These are phyloP conservation scores for Zalophus californianus DNA, from an alignment of 2,797 vertebrate genomes.

Conservation along the genomic window DNA sequence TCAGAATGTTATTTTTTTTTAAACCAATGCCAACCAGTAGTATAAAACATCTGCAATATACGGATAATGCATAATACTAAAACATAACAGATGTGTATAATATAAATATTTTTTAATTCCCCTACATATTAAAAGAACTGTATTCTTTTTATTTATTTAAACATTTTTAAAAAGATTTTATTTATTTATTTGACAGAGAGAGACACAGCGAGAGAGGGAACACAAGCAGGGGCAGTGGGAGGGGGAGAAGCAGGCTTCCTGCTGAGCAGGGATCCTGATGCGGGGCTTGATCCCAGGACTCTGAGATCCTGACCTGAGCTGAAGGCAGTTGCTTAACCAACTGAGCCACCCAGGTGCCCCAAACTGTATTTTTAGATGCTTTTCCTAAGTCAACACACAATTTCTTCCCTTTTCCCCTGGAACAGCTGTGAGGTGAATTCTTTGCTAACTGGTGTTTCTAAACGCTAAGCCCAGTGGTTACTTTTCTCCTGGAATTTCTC, in stretches of 20 bases:
- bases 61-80: constrained; percentile 60
- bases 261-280: too few relatives aligned
- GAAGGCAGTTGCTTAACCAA: too few relatives aligned
- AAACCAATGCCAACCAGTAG: constrained; percentile 48
- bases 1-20: constrained; percentile 18
- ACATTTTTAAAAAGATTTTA: too few relatives aligned
- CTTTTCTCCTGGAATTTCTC: constrained; percentile 32
- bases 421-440: not conserved
- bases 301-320: too few relatives aligned
- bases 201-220: too few relatives aligned
- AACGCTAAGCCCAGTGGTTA: not conserved
- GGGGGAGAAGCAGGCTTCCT: too few relatives aligned
- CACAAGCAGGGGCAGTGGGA: too few relatives aligned
- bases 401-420: not conserved
- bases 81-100: constrained; percentile 48
- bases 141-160: not conserved
- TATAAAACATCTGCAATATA: constrained; percentile 54
- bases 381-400: constrained; percentile 55
- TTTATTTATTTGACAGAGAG: too few relatives aligned
- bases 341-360: too few relatives aligned
- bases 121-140: constrained; percentile 12
- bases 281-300: too few relatives aligned
- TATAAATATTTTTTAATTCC: constrained; percentile 57
- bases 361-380: not conserved
- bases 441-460: constrained; percentile 49